Percentiles rank a stretch among this genome's conserved stretches.
These are phyloP conservation scores for Melinaea menophilus DNA, from an alignment of 2,888 invertebrate genomes.

Conservation along the genomic window DNA sequence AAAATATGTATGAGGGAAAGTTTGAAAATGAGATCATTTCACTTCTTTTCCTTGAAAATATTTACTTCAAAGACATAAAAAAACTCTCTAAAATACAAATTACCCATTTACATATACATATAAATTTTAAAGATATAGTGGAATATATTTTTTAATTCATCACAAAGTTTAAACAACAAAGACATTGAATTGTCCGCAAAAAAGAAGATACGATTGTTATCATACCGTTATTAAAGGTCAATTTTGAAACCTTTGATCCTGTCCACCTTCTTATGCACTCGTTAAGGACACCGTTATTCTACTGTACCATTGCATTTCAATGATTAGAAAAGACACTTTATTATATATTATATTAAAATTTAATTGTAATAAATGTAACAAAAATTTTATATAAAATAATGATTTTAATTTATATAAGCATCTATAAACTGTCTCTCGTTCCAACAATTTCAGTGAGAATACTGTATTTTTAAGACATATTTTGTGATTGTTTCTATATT, in stretches of 20 bases:
- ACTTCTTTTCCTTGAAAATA: too few relatives aligned
- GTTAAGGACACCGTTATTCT: constrained; percentile 19
- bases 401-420: too few relatives aligned
- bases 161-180: constrained; percentile 26
- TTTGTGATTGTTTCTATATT: too few relatives aligned
- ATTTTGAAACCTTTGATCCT: constrained; percentile 22
- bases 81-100: neutral
- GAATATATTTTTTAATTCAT: constrained; percentile 4
- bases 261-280: constrained; percentile 17
- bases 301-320: constrained; percentile 10
- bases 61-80: too few relatives aligned
- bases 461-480: too few relatives aligned
- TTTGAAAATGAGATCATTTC: too few relatives aligned
- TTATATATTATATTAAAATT: too few relatives aligned
- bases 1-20: too few relatives aligned
- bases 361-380: too few relatives aligned
- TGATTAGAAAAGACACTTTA: constrained; percentile 1
- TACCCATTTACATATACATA: neutral
- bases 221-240: constrained; percentile 29
- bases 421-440: too few relatives aligned
- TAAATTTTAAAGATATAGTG: neutral
- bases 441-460: too few relatives aligned
- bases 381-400: too few relatives aligned
- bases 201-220: constrained; percentile 26
- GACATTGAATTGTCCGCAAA: constrained; percentile 22